phyloP scores from a whole-genome alignment of 2,888 invertebrate genomes.

The Tridacna crocea region DNA sequence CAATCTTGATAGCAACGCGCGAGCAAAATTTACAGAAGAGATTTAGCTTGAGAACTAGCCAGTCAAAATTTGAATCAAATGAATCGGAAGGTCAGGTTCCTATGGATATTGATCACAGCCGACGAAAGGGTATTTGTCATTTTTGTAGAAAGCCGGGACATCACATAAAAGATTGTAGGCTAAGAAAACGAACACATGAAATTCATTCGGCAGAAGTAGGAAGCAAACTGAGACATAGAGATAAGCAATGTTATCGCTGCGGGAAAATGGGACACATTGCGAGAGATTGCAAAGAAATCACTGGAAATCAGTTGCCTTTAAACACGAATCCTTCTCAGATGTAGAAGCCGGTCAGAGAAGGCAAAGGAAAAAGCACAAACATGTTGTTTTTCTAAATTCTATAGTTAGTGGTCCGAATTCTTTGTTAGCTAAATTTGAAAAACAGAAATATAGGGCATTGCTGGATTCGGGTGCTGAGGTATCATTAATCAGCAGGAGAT shows the following conservation, averaged over 20 bases:
- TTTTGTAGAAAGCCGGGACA: slow-evolving; percentile 21
- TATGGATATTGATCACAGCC: slow-evolving; percentile 37
- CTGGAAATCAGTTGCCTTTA: not conserved
- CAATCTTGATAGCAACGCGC: too few relatives aligned
- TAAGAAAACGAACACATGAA: not conserved
- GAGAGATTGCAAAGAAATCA: slow-evolving; percentile 1
- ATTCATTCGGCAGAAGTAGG: not conserved
- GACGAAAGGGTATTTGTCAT: slow-evolving; percentile 14
- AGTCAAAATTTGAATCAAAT: not conserved
- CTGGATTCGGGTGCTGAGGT: slow-evolving; percentile 44
- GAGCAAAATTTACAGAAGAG: slow-evolving; percentile 40
- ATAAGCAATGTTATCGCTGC: slow-evolving; percentile 14
- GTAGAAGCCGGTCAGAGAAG: too few relatives aligned
- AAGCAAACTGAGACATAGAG: not conserved
- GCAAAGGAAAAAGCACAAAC: not conserved
- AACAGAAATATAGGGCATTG: slow-evolving; percentile 30
- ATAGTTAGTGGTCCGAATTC: not conserved
- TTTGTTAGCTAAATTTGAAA: not conserved
- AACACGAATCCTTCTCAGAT: not conserved
- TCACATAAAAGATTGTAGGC: slow-evolving; percentile 18
- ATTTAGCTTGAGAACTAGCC: slow-evolving; percentile 35
- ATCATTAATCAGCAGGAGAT: slow-evolving; percentile 27
- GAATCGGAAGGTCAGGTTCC: slow-evolving; percentile 9
- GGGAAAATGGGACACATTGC: slow-evolving; percentile 16
- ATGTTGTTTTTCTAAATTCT: not conserved